Conservation (phyloP, 2,113 vertebrate species). For the Phaetusa simplex region DNA sequence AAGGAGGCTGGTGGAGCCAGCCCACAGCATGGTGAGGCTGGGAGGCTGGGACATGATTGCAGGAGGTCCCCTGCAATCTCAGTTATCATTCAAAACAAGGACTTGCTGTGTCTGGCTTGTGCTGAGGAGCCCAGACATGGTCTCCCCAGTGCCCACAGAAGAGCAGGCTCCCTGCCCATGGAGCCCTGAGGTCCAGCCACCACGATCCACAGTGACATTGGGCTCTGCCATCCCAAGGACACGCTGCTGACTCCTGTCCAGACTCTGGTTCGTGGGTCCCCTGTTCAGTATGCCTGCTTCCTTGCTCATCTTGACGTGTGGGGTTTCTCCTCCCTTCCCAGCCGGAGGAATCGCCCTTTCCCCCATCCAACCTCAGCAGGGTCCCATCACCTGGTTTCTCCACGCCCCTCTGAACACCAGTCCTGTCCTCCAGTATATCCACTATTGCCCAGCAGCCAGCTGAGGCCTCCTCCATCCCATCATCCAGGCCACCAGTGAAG, state of each 20-base stretch:
- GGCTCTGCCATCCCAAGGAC: not conserved
- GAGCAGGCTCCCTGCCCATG: not conserved
- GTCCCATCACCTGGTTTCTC: not conserved
- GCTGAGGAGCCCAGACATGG: fast-evolving
- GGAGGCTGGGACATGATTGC: not conserved
- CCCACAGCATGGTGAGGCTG: not conserved
- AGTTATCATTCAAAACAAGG: not conserved
- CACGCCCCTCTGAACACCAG: not conserved
- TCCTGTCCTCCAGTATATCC: not conserved
- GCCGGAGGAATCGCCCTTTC: not conserved
- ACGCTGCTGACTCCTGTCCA: not conserved
- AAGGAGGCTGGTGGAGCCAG: not conserved
- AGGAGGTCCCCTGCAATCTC: not conserved
- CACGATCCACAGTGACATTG: not conserved
- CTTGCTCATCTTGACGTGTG: fast-evolving
- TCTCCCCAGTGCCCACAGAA: not conserved
- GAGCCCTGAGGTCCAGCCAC: not conserved
- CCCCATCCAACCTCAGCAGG: not conserved
- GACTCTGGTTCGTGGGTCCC: not conserved
- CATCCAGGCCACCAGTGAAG: not conserved
- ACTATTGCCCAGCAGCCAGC: fast-evolving
- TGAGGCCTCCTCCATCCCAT: not conserved
- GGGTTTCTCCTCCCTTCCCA: not conserved
- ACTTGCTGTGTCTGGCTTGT: not conserved
- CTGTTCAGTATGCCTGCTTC: not conserved